Base-by-base conservation (phyloP, 2,888 invertebrate species). In the Drosophila anomalata region DNA sequence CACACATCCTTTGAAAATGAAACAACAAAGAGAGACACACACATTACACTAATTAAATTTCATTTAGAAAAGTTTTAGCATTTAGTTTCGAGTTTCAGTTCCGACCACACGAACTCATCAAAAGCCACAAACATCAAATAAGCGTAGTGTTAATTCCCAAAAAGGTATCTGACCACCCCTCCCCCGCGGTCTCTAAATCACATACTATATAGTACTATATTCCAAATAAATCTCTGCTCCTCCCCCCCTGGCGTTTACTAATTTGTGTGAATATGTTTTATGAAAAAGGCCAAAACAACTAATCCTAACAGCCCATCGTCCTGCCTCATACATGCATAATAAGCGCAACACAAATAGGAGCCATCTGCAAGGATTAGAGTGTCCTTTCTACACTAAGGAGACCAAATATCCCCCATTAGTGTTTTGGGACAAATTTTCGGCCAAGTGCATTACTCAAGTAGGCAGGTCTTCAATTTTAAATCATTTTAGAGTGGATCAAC, bases 21-120 rank as follows among this genome's bases (percentile, higher is more conserved):
- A 24, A 44, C 36, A 44, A 17, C 17, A 39, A 57, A 24, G 46
- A 24, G 46, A 50, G 41, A 53, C 47, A 53, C 52, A 56, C 59
- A 61, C 72, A 76, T 33, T 74, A 77, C 77, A 79, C 86, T 88
- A 85, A 82, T 82, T 88, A 85, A 82, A 82, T 86, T 82, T 87
- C 68, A 77, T 76, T 82, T 82, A 76, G 55, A 68, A 76, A 82
- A 87, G 67, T 81, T 69, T 60, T 5, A 44, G 60, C 73, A 70
- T 63, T 62, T 36, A 51, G 66, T 55, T 71, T 6, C 47, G 14
- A 26, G 31, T 57, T 42, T 66, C 7, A 36, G 36, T 67, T 68
- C 46, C 53, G 31, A 48, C 61, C 61, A 62, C 61, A 62, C 61
- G 31, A 46, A 31, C 63, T 47, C 65, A 65, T 65, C 65, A 67